Conservation (phyloP, 1,140 invertebrate species). For the Solenopsis fugax region DNA sequence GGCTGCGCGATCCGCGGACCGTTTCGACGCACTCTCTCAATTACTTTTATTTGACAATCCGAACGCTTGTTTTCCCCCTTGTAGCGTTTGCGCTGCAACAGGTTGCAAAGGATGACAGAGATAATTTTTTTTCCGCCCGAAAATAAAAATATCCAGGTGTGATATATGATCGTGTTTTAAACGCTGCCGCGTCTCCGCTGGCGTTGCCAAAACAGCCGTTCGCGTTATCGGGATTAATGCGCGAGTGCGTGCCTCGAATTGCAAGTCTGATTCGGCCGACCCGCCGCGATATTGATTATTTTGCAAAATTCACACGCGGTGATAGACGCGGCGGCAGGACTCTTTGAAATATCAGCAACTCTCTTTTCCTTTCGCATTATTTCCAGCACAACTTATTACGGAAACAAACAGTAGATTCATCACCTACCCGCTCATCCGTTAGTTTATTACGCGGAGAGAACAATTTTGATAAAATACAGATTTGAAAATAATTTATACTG, state of each 20-base stretch:
- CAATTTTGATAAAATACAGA: too few species aligned
- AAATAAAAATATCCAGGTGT: slow-evolving; percentile 61
- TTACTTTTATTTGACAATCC: slow-evolving; percentile 67
- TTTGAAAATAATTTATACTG: too few species aligned
- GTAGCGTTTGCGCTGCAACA: slow-evolving; percentile 75
- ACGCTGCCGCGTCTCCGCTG: slow-evolving; percentile 26
- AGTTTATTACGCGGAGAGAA: background rate
- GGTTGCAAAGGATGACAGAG: slow-evolving; percentile 63
- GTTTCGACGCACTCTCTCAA: slow-evolving; percentile 63
- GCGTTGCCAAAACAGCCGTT: slow-evolving; percentile 29
- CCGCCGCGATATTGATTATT: slow-evolving; percentile 13
- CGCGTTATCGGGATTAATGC: slow-evolving; percentile 48
- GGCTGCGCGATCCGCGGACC: slow-evolving; percentile 57
- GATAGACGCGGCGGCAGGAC: background rate
- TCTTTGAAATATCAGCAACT: background rate
- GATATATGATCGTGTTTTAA: slow-evolving; percentile 62
- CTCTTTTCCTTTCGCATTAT: background rate
- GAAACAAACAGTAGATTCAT: background rate
- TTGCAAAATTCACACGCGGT: background rate
- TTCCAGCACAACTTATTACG: background rate
- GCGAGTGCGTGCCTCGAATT: background rate
- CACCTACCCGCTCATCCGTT: background rate
- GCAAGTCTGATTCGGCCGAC: background rate
- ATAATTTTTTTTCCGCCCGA: slow-evolving; percentile 59
- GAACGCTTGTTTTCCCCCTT: slow-evolving; percentile 72